Conservation (phyloP, 2,113 vertebrate genomes). For the Microcebus tavaratra region DNA sequence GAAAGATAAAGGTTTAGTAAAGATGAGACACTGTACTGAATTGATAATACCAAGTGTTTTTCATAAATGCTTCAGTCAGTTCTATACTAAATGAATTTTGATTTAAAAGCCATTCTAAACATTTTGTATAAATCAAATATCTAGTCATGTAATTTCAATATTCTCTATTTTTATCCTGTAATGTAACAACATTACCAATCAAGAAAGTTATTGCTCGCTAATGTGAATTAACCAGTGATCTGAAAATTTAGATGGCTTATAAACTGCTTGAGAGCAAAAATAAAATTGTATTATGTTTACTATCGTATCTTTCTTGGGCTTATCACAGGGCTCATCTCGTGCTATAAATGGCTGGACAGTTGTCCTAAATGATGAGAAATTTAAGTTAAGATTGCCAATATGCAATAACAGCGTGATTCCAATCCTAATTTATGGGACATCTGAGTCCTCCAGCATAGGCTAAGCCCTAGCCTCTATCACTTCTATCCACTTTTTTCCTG, state of each 20-base stretch:
- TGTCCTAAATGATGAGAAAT: neutral
- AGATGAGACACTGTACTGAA: neutral
- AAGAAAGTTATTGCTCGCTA: slow-evolving; percentile 7
- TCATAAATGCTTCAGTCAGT: neutral
- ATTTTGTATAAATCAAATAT: neutral
- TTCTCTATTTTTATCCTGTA: neutral
- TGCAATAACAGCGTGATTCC: neutral
- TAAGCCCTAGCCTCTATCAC: neutral
- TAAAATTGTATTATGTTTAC: neutral
- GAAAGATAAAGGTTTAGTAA: neutral
- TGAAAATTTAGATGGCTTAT: neutral
- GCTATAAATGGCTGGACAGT: neutral
- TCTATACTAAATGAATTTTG: neutral
- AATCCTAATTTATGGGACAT: neutral
- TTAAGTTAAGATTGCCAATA: neutral
- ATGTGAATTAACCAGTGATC: neutral
- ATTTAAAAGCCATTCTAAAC: neutral
- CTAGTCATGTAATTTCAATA: neutral
- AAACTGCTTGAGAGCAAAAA: neutral
- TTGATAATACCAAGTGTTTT: neutral
- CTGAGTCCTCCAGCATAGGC: neutral
- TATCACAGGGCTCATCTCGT: neutral
- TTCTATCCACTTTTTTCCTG: neutral
- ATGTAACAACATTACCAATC: neutral
- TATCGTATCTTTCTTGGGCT: neutral